Evolutionary conservation across 2,113 vertebrate species (phyloP).

Genomic region (Rana temporaria): DNA sequence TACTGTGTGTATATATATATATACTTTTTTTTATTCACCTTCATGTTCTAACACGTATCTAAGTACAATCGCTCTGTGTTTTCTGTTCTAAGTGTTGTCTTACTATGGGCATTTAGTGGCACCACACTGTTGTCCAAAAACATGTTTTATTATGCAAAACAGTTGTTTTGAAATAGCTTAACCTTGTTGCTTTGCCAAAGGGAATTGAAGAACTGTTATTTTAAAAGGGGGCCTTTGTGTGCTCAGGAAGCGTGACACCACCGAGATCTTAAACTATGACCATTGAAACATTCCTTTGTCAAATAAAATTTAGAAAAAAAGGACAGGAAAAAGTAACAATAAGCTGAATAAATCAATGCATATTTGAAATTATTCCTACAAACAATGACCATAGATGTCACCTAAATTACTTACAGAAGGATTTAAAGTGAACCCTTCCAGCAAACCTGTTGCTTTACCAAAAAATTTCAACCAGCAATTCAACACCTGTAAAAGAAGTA

Average conservation of each 20-base stretch:
- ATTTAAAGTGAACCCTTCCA: neutral
- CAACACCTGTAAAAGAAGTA: too few relatives aligned
- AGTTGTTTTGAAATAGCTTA: conserved; percentile 52
- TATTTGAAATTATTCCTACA: conserved; percentile 46
- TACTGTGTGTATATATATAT: too few relatives aligned
- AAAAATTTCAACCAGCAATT: too few relatives aligned
- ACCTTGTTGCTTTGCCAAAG: conserved; percentile 47
- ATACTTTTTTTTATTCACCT: too few relatives aligned
- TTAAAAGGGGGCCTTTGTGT: conserved; percentile 53
- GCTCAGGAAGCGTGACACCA: conserved; percentile 51
- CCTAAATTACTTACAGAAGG: neutral
- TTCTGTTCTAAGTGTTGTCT: too few relatives aligned
- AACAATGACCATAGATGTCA: conserved; percentile 36
- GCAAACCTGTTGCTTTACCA: too few relatives aligned
- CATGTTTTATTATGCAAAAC: conserved; percentile 39
- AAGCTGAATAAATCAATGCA: conserved; percentile 49
- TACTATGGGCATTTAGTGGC: neutral
- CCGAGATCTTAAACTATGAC: conserved; percentile 51
- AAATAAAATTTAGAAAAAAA: conserved; percentile 30
- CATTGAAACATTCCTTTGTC: conserved; percentile 55
- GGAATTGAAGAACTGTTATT: conserved; percentile 52
- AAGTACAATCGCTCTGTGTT: too few relatives aligned
- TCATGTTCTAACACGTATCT: too few relatives aligned
- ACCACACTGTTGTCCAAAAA: conserved; percentile 21
- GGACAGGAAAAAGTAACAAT: conserved; percentile 52